Evolutionary conservation across 37 sponge, comb jelly and placozoan species (phyloP), one percentile per base, ranked within the genome.

Genomic region (Oscarella lobularis): DNA sequence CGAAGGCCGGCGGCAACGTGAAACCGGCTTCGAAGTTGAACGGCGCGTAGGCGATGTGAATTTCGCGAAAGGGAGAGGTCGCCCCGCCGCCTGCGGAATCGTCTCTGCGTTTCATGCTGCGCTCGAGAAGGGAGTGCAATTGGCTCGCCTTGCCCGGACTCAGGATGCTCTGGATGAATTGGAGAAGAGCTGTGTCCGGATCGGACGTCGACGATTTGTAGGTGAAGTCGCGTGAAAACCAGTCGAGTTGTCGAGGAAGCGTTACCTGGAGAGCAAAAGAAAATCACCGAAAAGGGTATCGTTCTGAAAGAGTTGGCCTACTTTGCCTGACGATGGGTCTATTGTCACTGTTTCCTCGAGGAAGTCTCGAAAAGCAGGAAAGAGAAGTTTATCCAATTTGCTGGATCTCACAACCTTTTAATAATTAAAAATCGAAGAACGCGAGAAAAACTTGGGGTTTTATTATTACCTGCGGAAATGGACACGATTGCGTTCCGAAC

Each of bases 221-320:
- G 14, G 60, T 48, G 31, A 68, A 68, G 33, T 68, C 71, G 6
- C 4, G 4, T 4, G 4, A 5, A 14, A 68, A 68, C 71, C 71
- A 68, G 6, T 68, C 31, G 4, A 68, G 71, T 14, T 68, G 71
- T 4, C 71, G 4, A 68, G 71, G 71, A 29, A 68, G 71, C 6
- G 31, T 14, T 4, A 68, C 71, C 71, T 68, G 71, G 31, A 5
- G 33, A 5, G 20, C 9, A 48, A 48, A 48, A 27, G 60, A 48
- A 27, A 9, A 48, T 48, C 14, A 48, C 9, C 60, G 9, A 48
- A 48, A 48, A 9, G 20, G 60, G 20, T 48, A n/a, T n/a, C n/a
- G n/a, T n/a, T n/a, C n/a, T n/a, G n/a, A n/a, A n/a, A n/a, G n/a
- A n/a, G n/a, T n/a, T n/a, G n/a, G n/a, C n/a, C n/a, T n/a, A 48